Evolutionary conservation across 1,140 invertebrate genomes (phyloP).

Genomic region (Drosophila sproati): DNA sequence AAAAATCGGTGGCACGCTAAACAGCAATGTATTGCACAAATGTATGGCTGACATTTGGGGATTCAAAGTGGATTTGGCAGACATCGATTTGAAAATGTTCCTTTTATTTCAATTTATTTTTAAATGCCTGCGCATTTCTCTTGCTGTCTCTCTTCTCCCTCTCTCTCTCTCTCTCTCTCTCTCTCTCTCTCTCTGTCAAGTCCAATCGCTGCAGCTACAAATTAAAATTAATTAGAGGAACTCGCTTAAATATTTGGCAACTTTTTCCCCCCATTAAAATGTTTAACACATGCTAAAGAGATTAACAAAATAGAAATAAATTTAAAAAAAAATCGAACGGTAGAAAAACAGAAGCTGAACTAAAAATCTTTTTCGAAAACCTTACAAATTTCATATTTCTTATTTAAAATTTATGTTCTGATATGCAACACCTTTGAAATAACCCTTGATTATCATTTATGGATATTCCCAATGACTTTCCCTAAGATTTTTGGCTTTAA

Average conservation of each 20-base stretch:
- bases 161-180: constrained; percentile 10
- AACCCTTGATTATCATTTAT: no score
- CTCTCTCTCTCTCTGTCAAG: constrained; percentile 28
- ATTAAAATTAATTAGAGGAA: constrained; percentile 22
- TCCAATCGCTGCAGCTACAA: constrained; percentile 37
- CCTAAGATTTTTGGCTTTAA: no score
- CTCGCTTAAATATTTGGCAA: background rate
- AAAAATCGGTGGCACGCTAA: constrained; percentile 18
- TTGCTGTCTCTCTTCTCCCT: background rate
- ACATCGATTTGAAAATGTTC: constrained; percentile 53
- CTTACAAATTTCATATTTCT: no score
- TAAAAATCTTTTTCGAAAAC: background rate
- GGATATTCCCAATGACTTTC: no score
- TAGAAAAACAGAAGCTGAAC: background rate
- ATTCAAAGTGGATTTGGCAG: constrained; percentile 53
- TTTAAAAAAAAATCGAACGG: no score
- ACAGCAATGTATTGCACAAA: constrained; percentile 49
- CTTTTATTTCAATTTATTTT: constrained; percentile 57
- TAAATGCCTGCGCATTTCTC: constrained; percentile 36
- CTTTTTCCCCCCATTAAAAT: background rate
- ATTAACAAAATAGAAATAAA: background rate
- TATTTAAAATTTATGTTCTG: no score
- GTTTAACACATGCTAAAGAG: background rate
- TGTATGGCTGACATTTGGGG: constrained; percentile 72
- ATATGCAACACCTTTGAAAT: no score